Conservation (phyloP, 2,113 vertebrate species). For the Trachemys scripta region DNA sequence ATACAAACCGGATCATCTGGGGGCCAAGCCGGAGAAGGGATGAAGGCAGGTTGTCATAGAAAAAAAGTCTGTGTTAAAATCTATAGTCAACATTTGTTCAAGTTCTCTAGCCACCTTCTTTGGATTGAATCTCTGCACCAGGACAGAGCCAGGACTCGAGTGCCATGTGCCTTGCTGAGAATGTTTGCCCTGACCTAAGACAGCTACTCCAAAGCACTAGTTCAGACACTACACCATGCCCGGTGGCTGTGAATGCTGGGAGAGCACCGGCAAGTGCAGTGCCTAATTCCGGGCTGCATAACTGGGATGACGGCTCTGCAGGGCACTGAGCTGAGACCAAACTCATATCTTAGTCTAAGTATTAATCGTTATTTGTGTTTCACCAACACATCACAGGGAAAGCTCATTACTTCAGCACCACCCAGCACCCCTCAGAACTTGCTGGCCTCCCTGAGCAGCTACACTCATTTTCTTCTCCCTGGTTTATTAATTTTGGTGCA, state of each 20-base stretch:
- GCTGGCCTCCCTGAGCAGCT: background rate
- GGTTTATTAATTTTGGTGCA: background rate
- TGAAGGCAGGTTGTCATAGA: background rate
- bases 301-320: conserved; percentile 20
- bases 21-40: background rate
- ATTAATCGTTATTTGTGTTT: conserved; percentile 54
- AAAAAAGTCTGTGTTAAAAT: background rate
- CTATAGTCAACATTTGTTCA: rapidly evolving
- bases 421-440: background rate
- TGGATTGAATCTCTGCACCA: background rate
- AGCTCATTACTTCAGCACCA: background rate
- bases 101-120: background rate
- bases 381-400: background rate
- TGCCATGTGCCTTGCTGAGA: background rate
- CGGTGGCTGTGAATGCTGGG: background rate
- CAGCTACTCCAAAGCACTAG: background rate
- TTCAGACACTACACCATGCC: background rate
- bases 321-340: background rate
- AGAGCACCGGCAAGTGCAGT: background rate
- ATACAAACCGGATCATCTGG: conserved; percentile 95
- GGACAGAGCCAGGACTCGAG: background rate
- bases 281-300: background rate
- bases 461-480: background rate
- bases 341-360: background rate
- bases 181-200: background rate